Conservation (phyloP, 2,888 invertebrate genomes). For the Invenusta paracnida region DNA sequence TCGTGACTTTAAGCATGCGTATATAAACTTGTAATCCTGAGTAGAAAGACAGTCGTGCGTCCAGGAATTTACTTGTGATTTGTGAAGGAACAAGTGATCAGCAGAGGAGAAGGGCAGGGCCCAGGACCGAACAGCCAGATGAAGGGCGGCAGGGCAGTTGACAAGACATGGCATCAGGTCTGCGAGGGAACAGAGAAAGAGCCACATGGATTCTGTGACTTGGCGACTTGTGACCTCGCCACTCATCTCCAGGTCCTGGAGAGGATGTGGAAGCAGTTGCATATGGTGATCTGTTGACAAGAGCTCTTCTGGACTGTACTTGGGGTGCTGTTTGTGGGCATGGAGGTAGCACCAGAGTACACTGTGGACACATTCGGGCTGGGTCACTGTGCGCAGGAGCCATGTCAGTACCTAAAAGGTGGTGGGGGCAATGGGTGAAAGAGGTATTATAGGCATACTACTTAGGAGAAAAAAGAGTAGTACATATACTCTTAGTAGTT, state of each 20-base stretch:
- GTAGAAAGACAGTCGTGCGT: too few relatives aligned
- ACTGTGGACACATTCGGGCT: constrained; percentile 84
- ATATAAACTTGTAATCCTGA: too few relatives aligned
- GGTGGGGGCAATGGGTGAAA: neutral
- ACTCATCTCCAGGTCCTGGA: neutral
- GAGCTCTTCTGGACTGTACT: neutral
- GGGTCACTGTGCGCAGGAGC: constrained; percentile 83
- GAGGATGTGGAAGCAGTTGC: neutral
- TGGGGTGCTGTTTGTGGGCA: neutral
- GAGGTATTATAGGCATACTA: too few relatives aligned
- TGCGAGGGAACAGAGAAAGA: neutral
- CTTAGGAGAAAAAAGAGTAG: too few relatives aligned
- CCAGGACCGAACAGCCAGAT: constrained; percentile 89
- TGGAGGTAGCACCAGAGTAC: constrained; percentile 89
- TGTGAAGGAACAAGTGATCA: constrained; percentile 85
- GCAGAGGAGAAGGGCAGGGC: constrained; percentile 79
- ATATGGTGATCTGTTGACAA: neutral
- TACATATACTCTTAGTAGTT: too few relatives aligned
- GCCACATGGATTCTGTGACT: neutral
- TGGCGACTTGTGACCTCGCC: neutral
- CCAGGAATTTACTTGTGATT: constrained; percentile 51
- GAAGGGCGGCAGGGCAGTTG: constrained; percentile 63
- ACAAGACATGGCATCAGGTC: neutral
- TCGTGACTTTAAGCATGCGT: neutral
- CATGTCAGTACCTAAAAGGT: constrained; percentile 76